Base-by-base conservation (phyloP, 2,888 invertebrate genomes). In the Cetonia aurata region DNA sequence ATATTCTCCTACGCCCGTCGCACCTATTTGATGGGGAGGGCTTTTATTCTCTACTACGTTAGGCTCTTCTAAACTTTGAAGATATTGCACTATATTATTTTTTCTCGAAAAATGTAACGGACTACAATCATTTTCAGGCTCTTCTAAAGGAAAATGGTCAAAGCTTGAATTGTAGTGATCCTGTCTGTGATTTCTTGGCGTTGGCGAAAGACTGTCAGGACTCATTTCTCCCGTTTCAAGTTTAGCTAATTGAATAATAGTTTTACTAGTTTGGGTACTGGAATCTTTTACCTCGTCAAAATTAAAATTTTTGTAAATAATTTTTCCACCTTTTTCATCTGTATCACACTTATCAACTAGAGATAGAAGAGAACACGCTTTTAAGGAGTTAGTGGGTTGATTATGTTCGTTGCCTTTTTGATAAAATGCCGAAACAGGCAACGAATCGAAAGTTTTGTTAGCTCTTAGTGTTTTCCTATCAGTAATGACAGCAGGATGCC, bases 241-340 rank as follows among this genome's bases (percentile, higher is more conserved):
- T 67, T 85, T 83, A 6, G 86, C 87, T 65, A 88, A 77, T 75
- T 88, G 84, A 46, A 89, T 80, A 55, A 88, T 86, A 1, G 89
- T 89, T 83, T 87, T 88, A 75, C 89, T 89, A 0, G 89, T 89
- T 81, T 89, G 89, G 8, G 89, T 89, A 72, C 81, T 86, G 17
- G 71, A 71, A 53, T 75, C 73, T 15, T 25, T 69, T 52, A 69
- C 69, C 31, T 69, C 71, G 41, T 72, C 70, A 19, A 71, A 65
- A 25, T 71, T 69, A 25, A 42, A 71, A 55, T 71, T 71, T 69
- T 71, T 71, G 42, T 67, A 71, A 19, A 71, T 57, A 31, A 71
- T 33, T 48, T 67, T 62, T 13, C 53, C 71, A 56, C 69, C 65
- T 56, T 66, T 59, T 31, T 68, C 57, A 25, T 46, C 62, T n/a